Evolutionary conservation across 1,140 invertebrate genomes (phyloP).

Genomic region (Neodiprion lecontei): DNA sequence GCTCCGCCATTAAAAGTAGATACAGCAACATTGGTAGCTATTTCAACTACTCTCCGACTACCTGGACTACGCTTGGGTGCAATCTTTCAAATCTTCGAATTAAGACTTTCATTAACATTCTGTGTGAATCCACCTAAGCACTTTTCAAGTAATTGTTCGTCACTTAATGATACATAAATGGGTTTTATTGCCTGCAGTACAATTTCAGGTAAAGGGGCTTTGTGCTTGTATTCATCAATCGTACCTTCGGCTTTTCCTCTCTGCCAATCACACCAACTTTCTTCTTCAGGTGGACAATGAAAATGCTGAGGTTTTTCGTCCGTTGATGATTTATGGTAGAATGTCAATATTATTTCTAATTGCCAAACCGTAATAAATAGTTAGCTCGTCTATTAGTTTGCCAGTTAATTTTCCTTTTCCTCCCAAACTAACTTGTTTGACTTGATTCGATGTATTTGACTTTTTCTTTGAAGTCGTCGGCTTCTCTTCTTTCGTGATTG

Average conservation of each 20-base stretch:
- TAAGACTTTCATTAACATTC: constrained; percentile 28
- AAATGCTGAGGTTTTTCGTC: constrained; percentile 16
- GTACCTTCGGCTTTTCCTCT: constrained; percentile 13
- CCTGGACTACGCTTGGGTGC: constrained; percentile 17
- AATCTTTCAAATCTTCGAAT: constrained; percentile 26
- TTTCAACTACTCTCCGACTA: constrained; percentile 7
- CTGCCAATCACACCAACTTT: constrained; percentile 24
- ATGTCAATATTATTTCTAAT: constrained; percentile 27
- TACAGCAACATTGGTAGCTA: neutral
- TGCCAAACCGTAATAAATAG: constrained; percentile 30
- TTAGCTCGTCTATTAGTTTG: constrained; percentile 29
- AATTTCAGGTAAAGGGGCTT: neutral
- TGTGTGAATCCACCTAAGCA: constrained; percentile 23
- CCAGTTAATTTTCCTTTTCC: constrained; percentile 17
- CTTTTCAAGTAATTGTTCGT: constrained; percentile 22
- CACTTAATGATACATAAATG: constrained; percentile 17
- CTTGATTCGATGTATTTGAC: neutral
- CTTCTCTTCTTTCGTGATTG: no score
- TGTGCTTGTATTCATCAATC: constrained; percentile 9
- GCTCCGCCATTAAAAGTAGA: no score
- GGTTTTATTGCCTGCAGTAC: constrained; percentile 22
- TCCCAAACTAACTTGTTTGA: neutral
- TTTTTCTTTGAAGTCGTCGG: no score
- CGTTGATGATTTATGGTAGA: constrained; percentile 20
- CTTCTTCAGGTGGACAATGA: constrained; percentile 20